Percentiles rank a stretch among this genome's conserved stretches.
Conservation (phyloP, 2,888 invertebrate genomes). For the Diadromus collaris region DNA sequence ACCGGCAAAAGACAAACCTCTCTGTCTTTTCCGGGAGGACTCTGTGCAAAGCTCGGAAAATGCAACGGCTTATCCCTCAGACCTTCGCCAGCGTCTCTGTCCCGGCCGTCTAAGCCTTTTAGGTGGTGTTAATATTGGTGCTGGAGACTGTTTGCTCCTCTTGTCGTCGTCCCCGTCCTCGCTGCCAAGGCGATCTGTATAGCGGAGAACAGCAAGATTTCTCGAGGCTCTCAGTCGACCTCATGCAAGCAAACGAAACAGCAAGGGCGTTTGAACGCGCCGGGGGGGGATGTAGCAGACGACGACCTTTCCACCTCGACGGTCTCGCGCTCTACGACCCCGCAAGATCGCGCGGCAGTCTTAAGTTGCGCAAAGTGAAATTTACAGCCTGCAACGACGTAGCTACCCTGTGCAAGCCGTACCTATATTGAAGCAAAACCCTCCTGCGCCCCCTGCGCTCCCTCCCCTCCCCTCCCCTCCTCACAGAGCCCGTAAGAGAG, state of each 20-base stretch:
- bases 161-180: conserved; percentile 34
- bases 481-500: conserved; percentile 16
- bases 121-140: conserved; percentile 71
- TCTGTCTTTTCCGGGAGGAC: conserved; percentile 7
- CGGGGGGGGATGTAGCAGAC: conserved; percentile 27
- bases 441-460: no score
- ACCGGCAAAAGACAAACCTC: conserved; percentile 26
- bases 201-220: conserved; percentile 30
- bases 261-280: conserved; percentile 12
- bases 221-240: conserved; percentile 16
- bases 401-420: conserved; percentile 52
- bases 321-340: conserved; percentile 40
- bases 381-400: conserved; percentile 72
- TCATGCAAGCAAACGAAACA: conserved; percentile 11
- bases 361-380: conserved; percentile 76
- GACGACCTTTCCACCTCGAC: conserved; percentile 48
- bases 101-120: conserved; percentile 32
- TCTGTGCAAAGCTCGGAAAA: conserved; percentile 14
- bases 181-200: conserved; percentile 13
- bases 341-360: conserved; percentile 63
- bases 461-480: no score
- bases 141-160: conserved; percentile 69
- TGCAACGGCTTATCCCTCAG: conserved; percentile 23
- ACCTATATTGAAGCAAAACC: conserved; percentile 32
- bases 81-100: background rate